Conservation (phyloP, 1,140 invertebrate genomes). For the Diorhabda carinulata region DNA sequence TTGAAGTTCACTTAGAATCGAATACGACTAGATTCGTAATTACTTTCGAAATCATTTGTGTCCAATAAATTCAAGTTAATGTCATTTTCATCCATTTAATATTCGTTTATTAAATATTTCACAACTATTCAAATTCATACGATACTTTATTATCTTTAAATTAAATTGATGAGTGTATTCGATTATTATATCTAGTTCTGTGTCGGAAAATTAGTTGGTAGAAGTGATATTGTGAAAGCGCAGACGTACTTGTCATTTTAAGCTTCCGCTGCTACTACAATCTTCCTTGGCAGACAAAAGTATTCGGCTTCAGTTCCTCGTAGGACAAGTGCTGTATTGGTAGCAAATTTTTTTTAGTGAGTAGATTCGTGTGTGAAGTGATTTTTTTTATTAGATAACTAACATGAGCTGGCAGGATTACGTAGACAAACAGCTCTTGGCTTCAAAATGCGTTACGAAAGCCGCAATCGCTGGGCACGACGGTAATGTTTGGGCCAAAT, state of each 20-base stretch:
- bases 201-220: neutral
- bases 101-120: too few relatives aligned
- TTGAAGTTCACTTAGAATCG: too few relatives aligned
- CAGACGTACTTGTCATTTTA: conserved; percentile 25
- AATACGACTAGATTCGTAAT: too few relatives aligned
- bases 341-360: conserved; percentile 22
- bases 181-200: too few relatives aligned
- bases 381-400: conserved; percentile 32
- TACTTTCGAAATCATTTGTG: too few relatives aligned
- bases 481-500: conserved; percentile 92
- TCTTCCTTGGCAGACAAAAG: conserved; percentile 25
- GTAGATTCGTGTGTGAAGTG: conserved; percentile 31
- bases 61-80: too few relatives aligned
- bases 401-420: conserved; percentile 98
- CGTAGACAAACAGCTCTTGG: conserved; percentile 94
- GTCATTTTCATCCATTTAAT: too few relatives aligned
- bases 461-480: conserved; percentile 92
- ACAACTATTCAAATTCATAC: too few relatives aligned
- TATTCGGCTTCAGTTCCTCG: conserved; percentile 31
- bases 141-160: too few relatives aligned
- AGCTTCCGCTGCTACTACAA: conserved; percentile 27
- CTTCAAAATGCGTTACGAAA: conserved; percentile 87
- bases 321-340: conserved; percentile 23
- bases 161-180: too few relatives aligned
- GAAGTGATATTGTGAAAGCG: conserved; percentile 12